These are phyloP conservation scores for Rhinella marina DNA, from an alignment of 2,797 vertebrate species.

Conservation along the genomic window DNA sequence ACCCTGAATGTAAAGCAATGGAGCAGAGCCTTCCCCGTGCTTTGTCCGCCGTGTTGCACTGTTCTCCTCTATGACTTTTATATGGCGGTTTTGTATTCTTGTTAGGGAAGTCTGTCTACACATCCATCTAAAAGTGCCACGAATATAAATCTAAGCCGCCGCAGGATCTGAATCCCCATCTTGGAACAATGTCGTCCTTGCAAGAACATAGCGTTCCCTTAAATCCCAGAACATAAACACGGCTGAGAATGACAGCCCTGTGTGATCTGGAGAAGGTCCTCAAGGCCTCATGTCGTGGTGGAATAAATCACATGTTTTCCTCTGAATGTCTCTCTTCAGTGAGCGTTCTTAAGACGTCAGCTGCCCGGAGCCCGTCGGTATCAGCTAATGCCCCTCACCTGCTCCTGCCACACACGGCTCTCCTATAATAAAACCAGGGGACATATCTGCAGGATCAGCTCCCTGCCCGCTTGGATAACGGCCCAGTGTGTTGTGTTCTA, in stretches of 20 bases:
- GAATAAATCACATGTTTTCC: background rate
- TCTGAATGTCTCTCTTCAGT: slow-evolving; percentile 5
- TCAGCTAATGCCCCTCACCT: slow-evolving; percentile 50
- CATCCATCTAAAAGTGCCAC: too few relatives aligned
- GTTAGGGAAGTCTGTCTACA: too few relatives aligned
- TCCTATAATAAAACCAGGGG: slow-evolving; percentile 36
- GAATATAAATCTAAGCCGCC: slow-evolving; percentile 14
- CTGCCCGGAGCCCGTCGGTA: slow-evolving; percentile 4
- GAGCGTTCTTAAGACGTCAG: slow-evolving; percentile 25
- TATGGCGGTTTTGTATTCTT: background rate
- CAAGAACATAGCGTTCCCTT: slow-evolving; percentile 53
- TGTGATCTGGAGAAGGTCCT: slow-evolving; percentile 27
- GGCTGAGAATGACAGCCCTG: background rate
- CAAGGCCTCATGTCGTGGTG: background rate
- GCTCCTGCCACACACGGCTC: slow-evolving; percentile 29
- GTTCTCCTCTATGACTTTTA: too few relatives aligned
- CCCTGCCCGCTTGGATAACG: background rate
- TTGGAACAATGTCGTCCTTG: slow-evolving; percentile 11
- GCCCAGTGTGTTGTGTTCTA: background rate
- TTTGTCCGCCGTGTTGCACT: too few relatives aligned
- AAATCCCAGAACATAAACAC: slow-evolving; percentile 27
- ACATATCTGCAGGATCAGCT: slow-evolving; percentile 28
- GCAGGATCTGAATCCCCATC: background rate
- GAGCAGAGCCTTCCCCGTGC: too few relatives aligned
- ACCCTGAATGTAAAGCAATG: too few relatives aligned